Conservation (phyloP, 92 coral and sea anemone species). For the Plumapathes pennacea region DNA sequence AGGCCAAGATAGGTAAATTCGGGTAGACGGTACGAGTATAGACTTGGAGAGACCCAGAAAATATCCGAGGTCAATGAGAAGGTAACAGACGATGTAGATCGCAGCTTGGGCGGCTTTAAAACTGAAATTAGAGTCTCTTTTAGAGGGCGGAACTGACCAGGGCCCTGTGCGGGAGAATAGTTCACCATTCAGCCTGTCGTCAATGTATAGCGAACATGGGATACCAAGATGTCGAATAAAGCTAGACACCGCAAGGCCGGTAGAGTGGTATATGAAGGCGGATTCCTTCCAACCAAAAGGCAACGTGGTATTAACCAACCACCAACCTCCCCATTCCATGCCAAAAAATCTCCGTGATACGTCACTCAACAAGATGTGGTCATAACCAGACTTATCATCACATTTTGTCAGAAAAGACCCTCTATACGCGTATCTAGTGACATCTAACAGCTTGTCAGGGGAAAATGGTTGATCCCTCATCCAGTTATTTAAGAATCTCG, state of each 20-base stretch:
- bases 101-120: constrained; percentile 1
- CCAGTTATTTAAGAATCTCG: constrained; percentile 25
- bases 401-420: not conserved
- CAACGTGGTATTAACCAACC: not conserved
- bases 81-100: not conserved
- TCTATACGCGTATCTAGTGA: not conserved
- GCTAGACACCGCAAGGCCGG: not conserved
- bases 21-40: not conserved
- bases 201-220: constrained; percentile 6
- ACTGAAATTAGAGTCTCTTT: not conserved
- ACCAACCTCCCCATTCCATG: not conserved
- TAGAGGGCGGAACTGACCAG: not conserved
- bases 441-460: not conserved
- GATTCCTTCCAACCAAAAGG: constrained; percentile 7
- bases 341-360: not conserved
- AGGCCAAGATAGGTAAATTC: not conserved
- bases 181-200: constrained; percentile 6
- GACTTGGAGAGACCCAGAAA: not conserved
- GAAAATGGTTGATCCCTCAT: constrained; percentile 12
- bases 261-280: not conserved
- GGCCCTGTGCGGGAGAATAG: not conserved
- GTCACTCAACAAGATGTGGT: not conserved
- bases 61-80: not conserved
- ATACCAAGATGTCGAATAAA: not conserved
- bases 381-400: constrained; percentile 9